Base-by-base conservation (phyloP, 2,113 vertebrate species). In the Bufo gargarizans region DNA sequence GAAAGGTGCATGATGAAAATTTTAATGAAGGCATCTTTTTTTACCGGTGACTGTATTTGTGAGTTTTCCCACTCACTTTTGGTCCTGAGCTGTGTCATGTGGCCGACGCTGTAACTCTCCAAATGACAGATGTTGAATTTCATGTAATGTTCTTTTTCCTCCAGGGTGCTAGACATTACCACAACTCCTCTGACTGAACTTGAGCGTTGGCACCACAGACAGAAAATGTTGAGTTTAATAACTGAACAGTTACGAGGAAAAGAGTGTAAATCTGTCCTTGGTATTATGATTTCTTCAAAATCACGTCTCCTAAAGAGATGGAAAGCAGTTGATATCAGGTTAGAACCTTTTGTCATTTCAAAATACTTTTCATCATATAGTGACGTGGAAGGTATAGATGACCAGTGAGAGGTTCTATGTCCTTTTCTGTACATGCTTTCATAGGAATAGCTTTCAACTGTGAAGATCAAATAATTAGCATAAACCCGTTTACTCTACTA, bases 241-340 rank as follows among this genome's bases (percentile, higher is more conserved):
- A 88, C 82, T 84, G 89, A 90, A 65, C 89, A 90, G 50, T 86
- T 90, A 50, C 59, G 82, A 79, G 89, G 89, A 58, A 90, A 90
- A 77, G 89, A 90, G 11, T 88, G 86, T 78, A 88, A 84, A 88
- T 84, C 67, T 79, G 89, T 85, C 22, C 85, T 90, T 85, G 86
- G 86, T 43, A 20, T 90, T 17, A 53, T 90, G n/a, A 90, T 90
- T 61, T 84, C 86, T 53, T 49, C 89, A 55, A 90, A 88, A 49
- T 90, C 89, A 10, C 81, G 82, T 19, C 81, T 90, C 1, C 63
- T 90, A 58, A 90, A 90, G 77, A 90, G 59, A 61, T 90, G 89
- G 89, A 90, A 90, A 74, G 74, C 89, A 13, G 20, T 90, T 74
- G 89, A 90, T 65, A 90, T 90, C 43, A 88, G 89, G 89, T 90